phyloP scores from a whole-genome alignment of 1,140 invertebrate species.

The Vanessa atalanta region DNA sequence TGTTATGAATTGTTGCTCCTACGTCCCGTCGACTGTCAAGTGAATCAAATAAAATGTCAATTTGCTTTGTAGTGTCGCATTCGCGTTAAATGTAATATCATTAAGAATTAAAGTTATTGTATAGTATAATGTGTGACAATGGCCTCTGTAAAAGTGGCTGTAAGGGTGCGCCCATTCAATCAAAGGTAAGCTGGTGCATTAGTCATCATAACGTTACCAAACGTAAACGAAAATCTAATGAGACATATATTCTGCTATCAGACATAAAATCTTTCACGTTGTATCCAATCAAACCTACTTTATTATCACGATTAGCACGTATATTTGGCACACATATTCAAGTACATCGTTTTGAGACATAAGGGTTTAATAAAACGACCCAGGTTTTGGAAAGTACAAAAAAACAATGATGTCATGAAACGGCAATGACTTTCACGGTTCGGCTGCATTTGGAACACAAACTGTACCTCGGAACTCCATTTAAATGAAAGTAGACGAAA shows the following conservation, averaged over 20 bases:
- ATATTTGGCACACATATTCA: conserved; percentile 2
- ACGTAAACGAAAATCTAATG: conserved; percentile 20
- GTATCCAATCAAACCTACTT: neutral
- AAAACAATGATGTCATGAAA: conserved; percentile 76
- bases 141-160: conserved; percentile 91
- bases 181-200: conserved; percentile 83
- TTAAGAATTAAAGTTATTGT: conserved; percentile 50
- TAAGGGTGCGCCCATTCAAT: conserved; percentile 90
- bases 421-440: conserved; percentile 80
- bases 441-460: conserved; percentile 75
- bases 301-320: neutral
- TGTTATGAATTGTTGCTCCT: conserved; percentile 32
- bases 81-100: conserved; percentile 52
- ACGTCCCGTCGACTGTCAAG: conserved; percentile 42
- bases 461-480: conserved; percentile 66
- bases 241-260: conserved; percentile 16
- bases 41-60: conserved; percentile 60
- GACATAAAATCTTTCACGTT: conserved; percentile 13
- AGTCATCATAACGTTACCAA: conserved; percentile 39
- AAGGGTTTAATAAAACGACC: conserved; percentile 5
- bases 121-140: conserved; percentile 82
- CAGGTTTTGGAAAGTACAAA: conserved; percentile 71
- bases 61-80: conserved; percentile 63
- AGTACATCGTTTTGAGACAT: neutral
- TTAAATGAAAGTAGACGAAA: conserved; percentile 73